Percentiles rank a stretch among this genome's conserved stretches.
These are phyloP conservation scores for Cyprichromis sp. DNA, from an alignment of 2,113 vertebrate species.

Conservation along the genomic window DNA sequence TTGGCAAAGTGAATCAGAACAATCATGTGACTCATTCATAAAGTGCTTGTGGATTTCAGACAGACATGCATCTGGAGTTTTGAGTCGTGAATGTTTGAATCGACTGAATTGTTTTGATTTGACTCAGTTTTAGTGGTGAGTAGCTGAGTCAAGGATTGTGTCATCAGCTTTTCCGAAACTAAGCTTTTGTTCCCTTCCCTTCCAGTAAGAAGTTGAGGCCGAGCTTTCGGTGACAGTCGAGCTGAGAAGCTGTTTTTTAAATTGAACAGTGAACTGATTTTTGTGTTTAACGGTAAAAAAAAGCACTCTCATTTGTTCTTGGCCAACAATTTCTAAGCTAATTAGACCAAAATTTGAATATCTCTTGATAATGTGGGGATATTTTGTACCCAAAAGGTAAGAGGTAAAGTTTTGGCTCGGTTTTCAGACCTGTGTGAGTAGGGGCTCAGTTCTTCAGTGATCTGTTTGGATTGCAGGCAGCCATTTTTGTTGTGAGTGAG, in stretches of 20 bases:
- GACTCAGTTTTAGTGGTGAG: neutral
- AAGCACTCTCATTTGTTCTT: neutral
- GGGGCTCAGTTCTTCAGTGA: neutral
- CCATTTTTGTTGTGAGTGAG: neutral
- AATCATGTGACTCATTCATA: conserved; percentile 51
- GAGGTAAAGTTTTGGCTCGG: neutral
- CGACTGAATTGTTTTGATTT: conserved; percentile 22
- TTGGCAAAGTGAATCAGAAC: conserved; percentile 22
- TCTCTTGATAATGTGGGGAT: neutral
- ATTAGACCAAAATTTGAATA: neutral
- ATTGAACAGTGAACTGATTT: neutral
- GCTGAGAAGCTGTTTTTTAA: neutral
- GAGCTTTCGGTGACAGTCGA: neutral
- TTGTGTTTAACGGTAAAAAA: neutral
- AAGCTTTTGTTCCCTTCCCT: neutral
- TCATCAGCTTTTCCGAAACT: conserved; percentile 18
- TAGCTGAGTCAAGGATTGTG: conserved; percentile 30
- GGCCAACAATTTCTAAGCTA: neutral
- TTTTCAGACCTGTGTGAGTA: neutral
- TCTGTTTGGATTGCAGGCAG: neutral
- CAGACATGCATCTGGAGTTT: neutral
- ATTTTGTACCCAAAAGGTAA: neutral
- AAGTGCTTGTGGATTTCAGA: conserved; percentile 30
- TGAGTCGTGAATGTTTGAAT: conserved; percentile 7
- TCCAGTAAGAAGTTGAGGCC: conserved; percentile 1